Conservation (phyloP, 2,113 vertebrate species). For the Sceloporus undulatus region DNA sequence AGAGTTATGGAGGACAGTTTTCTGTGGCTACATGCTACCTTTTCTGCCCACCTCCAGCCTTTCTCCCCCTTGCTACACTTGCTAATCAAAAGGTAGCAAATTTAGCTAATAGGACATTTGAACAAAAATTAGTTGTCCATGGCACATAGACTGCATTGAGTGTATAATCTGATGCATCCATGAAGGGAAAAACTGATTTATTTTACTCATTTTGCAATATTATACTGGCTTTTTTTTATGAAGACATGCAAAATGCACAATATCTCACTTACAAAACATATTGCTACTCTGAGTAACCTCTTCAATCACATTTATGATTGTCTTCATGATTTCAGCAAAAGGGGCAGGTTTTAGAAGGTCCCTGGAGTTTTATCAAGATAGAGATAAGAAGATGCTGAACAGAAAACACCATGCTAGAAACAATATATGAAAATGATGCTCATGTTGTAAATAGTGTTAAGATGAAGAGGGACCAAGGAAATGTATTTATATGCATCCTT, state of each 20-base stretch:
- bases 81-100: neutral
- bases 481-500: neutral
- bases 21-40: neutral
- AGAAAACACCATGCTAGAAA: neutral
- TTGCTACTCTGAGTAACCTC: neutral
- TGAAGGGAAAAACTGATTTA: neutral
- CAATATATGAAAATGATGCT: neutral
- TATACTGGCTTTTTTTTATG: neutral
- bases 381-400: neutral
- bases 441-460: neutral
- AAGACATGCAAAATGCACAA: neutral
- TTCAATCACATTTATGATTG: neutral
- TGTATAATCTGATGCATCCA: neutral
- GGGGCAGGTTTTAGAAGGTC: neutral
- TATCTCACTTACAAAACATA: neutral
- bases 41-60: neutral
- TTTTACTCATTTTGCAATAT: too few species aligned
- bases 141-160: neutral
- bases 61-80: neutral
- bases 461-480: neutral
- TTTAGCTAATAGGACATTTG: neutral
- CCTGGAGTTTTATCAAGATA: neutral
- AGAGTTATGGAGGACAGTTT: too few species aligned
- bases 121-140: neutral
- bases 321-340: neutral